These are phyloP conservation scores for Melieria picta DNA, from an alignment of 2,888 invertebrate genomes.

Conservation along the genomic window DNA sequence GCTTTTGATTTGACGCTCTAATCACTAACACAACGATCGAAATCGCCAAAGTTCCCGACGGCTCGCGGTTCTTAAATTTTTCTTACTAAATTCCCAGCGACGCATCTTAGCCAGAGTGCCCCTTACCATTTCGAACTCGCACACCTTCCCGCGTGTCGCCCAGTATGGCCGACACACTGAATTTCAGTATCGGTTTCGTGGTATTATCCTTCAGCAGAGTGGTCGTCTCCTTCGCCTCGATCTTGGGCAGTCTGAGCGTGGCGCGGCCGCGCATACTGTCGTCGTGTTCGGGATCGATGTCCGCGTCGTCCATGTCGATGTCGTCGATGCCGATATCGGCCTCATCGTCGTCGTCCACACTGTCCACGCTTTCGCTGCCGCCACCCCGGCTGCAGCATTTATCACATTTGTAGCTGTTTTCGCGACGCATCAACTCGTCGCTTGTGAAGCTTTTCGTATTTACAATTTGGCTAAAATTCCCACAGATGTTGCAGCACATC, in stretches of 20 bases:
- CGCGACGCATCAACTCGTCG: slow-evolving; percentile 49
- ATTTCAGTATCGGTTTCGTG: slow-evolving; percentile 84
- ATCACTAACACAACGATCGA: no score
- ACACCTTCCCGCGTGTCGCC: slow-evolving; percentile 70
- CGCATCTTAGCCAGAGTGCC: no score
- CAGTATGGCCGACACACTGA: slow-evolving; percentile 92
- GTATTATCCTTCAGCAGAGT: slow-evolving; percentile 65
- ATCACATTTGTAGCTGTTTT: slow-evolving; percentile 60
- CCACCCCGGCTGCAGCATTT: slow-evolving; percentile 50
- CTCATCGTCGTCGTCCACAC: slow-evolving; percentile 54
- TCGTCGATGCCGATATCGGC: slow-evolving; percentile 50
- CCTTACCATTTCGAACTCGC: slow-evolving; percentile 66
- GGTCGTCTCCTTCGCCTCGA: slow-evolving; percentile 50
- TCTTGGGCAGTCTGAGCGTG: slow-evolving; percentile 53
- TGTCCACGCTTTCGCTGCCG: slow-evolving; percentile 54
- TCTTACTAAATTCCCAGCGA: no score
- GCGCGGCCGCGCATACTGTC: slow-evolving; percentile 46
- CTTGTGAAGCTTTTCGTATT: slow-evolving; percentile 51
- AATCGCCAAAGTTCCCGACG: no score
- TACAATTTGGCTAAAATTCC: slow-evolving; percentile 52
- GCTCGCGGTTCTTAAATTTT: no score
- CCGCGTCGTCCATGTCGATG: slow-evolving; percentile 53
- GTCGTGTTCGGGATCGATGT: slow-evolving; percentile 49
- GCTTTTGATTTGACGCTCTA: no score
- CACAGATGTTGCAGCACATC: slow-evolving; percentile 59